phyloP scores from a whole-genome alignment of 2,888 invertebrate genomes.

The Agonopterix arenella region DNA sequence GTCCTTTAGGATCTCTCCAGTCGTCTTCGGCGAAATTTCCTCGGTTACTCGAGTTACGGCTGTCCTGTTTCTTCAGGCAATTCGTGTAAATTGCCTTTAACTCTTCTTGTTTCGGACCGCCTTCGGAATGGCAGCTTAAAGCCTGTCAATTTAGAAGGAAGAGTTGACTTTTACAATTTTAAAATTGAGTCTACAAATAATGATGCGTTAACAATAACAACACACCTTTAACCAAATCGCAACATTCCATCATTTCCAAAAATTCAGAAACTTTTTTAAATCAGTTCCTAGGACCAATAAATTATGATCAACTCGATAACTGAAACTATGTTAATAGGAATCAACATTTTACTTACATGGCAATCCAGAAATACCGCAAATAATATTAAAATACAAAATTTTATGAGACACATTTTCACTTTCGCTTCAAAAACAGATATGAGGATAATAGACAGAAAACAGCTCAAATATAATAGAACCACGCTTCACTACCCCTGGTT shows the following conservation, averaged over 20 bases:
- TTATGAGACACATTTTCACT: slow-evolving; percentile 38
- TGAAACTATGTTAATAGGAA: background rate
- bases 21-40: slow-evolving; percentile 35
- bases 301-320: slow-evolving; percentile 1
- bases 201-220: background rate
- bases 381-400: slow-evolving; percentile 29
- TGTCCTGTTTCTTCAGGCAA: slow-evolving; percentile 70
- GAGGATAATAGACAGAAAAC: slow-evolving; percentile 9
- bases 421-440: slow-evolving; percentile 24
- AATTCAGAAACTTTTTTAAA: no score
- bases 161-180: background rate
- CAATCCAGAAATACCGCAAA: slow-evolving; percentile 31
- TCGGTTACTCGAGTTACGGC: slow-evolving; percentile 34
- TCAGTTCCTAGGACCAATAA: background rate
- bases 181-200: background rate
- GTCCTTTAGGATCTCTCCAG: slow-evolving; percentile 35
- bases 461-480: slow-evolving; percentile 34
- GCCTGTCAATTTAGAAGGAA: slow-evolving; percentile 36
- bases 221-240: background rate
- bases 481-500: slow-evolving; percentile 33
- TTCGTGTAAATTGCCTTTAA: slow-evolving; percentile 74
- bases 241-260: background rate
- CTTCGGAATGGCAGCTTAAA: slow-evolving; percentile 77
- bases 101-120: slow-evolving; percentile 76
- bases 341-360: slow-evolving; percentile 41